Percentiles rank a stretch among this genome's conserved stretches.
These are phyloP conservation scores for Rhizomys pruinosus DNA, from an alignment of 2,113 vertebrate species.

Conservation along the genomic window DNA sequence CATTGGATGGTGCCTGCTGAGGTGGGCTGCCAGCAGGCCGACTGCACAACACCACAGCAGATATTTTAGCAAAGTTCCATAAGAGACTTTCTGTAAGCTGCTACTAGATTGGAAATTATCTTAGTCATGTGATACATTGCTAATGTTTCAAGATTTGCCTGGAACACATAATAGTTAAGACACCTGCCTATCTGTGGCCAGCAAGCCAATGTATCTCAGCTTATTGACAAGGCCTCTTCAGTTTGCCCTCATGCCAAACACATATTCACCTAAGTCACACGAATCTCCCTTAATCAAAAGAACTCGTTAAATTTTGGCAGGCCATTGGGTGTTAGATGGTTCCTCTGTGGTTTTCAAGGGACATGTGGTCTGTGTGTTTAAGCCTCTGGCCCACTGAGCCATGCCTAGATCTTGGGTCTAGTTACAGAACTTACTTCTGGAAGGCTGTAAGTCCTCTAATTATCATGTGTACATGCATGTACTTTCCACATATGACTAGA, in stretches of 20 bases:
- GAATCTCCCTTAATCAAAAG: neutral
- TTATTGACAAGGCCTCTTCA: neutral
- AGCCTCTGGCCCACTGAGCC: neutral
- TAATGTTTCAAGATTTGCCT: slow-evolving; percentile 52
- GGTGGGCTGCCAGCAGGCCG: too few species aligned
- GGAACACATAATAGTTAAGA: slow-evolving; percentile 36
- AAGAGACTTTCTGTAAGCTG: slow-evolving; percentile 49
- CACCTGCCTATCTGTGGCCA: slow-evolving; percentile 28
- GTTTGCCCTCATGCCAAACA: too few species aligned
- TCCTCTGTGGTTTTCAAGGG: slow-evolving; percentile 33
- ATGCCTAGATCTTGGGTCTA: slow-evolving; percentile 37
- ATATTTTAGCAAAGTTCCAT: slow-evolving; percentile 41
- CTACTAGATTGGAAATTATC: slow-evolving; percentile 58
- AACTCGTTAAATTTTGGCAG: neutral
- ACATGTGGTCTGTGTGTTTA: neutral
- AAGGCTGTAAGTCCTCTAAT: neutral
- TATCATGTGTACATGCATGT: too few species aligned
- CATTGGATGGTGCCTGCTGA: too few species aligned
- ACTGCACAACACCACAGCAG: slow-evolving; percentile 16
- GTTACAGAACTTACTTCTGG: neutral
- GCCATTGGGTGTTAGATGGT: neutral
- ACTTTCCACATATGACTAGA: neutral
- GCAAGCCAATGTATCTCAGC: neutral
- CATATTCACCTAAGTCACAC: neutral
- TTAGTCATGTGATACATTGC: slow-evolving; percentile 49